Evolutionary conservation across 1,140 invertebrate genomes (phyloP), one percentile per base, ranked within the genome.

Genomic region (Ips nitidus): DNA sequence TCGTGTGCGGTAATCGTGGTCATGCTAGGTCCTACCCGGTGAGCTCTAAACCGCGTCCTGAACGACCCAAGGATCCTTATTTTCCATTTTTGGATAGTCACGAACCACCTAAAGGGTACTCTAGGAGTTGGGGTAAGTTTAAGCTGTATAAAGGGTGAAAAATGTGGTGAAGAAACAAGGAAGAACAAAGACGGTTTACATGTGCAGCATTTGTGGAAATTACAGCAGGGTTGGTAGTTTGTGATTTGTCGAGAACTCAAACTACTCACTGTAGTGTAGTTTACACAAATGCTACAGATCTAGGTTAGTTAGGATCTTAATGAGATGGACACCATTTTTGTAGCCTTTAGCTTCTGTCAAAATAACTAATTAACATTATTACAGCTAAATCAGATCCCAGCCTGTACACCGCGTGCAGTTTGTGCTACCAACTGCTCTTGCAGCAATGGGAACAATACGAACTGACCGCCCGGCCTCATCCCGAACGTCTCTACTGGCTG

Each of bases 391-490:
- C 81, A 68, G 84, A 85, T 22, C 82, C 81, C 59, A 79, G 80
- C 39, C 83, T 85, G 38, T 80, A 80, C 3, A 84, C 88, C 37
- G 85, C 88, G 39, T 97, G 95, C 80, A 88, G 86, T 76, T 86
- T 96, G 4, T 97, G 95, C 81, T 94, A 92, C 81, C 88, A 89
- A 40, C 86, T 94, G 66, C 85, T 97, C 2, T 85, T 89, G 41
- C 90, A 95, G 78, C 94, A 97, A 80, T 97, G 95, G 95, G 91
- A 96, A 69, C 84, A 88, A 60, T 94, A 94, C 79, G 94, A 97
- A 81, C 82, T 90, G 6, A 90, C 90, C 73, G 88, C 89, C 67
- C 91, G 91, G 59, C 94, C 94, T 1, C 90, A 94, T 77, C 86
- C 88, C 56, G 93, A 95, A 79, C 84, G 95, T 41, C 86, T 97